Base-by-base conservation (phyloP, 2,797 vertebrate genomes). In the Champsocephalus gunnari region DNA sequence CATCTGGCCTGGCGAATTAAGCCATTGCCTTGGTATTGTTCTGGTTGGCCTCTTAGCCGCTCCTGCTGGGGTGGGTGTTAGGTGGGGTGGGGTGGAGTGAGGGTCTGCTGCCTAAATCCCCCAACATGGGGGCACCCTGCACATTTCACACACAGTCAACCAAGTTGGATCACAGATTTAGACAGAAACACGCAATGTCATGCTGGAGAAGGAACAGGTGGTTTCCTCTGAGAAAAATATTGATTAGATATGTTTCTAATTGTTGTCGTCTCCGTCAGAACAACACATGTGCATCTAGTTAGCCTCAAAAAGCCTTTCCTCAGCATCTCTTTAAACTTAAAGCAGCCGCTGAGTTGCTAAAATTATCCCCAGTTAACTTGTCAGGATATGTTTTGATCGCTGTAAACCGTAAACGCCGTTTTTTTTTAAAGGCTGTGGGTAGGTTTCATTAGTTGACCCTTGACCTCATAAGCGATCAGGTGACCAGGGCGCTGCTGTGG, bases 1-100 rank as follows among this genome's bases (percentile, higher is more conserved):
- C 92, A 93, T 93, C 91, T 87, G 87, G 80, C 83, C 89, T 77
- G 84, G 82, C 55, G 78, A 91, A 91, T 93, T 82, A 90, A 93
- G 90, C 90, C 89, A 92, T 92, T 91, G 89, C 86, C 69, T 77
- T 50, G 71, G 85, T 78, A 92, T 94, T 94, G 92, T 94, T 90
- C 88, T 67, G 85, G 45, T 57, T 66, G 88, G 78, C 84, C 91
- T 82, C 89, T 89, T 74, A 66, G 88, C 81, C 67, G 78, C 85
- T 87, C 89, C 87, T 82, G 82, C 87, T 87, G 88, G 48, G 79
- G 77, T 49, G 78, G 85, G 58, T 67, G 84, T 79, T 63, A 41
- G 72, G 24, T 65, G 78, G 69, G 63, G 44, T 66, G 78, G 69
- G 63, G 44, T 66, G 78, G 69, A 61, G 81, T 1, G 38, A 75